A percentile compares a stretch with the other conserved stretches of the same genome.
Evolutionary conservation across 1,140 invertebrate genomes (phyloP).

Genomic region (Galendromus occidentalis): DNA sequence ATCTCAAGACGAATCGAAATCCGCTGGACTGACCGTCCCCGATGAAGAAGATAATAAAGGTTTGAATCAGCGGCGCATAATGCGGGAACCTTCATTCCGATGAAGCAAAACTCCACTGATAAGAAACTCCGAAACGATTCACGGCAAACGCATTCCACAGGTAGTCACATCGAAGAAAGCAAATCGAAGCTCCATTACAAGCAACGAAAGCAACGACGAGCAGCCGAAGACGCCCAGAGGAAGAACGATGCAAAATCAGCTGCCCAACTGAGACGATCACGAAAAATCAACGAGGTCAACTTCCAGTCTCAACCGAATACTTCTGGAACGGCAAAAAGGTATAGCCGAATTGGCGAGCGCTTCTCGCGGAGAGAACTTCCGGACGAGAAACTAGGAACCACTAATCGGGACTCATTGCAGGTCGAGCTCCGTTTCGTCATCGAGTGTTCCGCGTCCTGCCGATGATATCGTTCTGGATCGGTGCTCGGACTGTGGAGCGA

Average conservation of each 20-base stretch:
- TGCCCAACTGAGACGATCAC: slow-evolving; percentile 11
- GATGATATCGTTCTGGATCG: slow-evolving; percentile 21
- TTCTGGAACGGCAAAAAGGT: slow-evolving; percentile 11
- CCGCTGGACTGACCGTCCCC: background rate
- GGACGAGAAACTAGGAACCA: slow-evolving; percentile 29
- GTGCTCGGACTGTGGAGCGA: slow-evolving; percentile 33
- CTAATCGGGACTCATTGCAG: background rate
- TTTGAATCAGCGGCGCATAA: no score
- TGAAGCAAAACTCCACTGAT: background rate
- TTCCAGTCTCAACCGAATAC: slow-evolving; percentile 11
- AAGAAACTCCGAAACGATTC: no score
- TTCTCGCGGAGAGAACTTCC: slow-evolving; percentile 15
- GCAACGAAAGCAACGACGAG: slow-evolving; percentile 28
- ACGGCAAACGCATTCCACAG: background rate
- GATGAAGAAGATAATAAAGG: slow-evolving; percentile 3
- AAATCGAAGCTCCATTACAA: slow-evolving; percentile 27
- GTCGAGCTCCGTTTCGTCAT: slow-evolving; percentile 7
- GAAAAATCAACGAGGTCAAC: background rate
- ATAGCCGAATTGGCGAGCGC: background rate
- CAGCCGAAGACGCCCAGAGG: slow-evolving; percentile 23
- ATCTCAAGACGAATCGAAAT: background rate
- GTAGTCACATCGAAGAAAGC: slow-evolving; percentile 14
- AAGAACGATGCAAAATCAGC: slow-evolving; percentile 8
- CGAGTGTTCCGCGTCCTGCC: slow-evolving; percentile 8
- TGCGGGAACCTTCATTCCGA: background rate